phyloP scores from a whole-genome alignment of 2,797 vertebrate genomes.

The Xenentodon cancila region DNA sequence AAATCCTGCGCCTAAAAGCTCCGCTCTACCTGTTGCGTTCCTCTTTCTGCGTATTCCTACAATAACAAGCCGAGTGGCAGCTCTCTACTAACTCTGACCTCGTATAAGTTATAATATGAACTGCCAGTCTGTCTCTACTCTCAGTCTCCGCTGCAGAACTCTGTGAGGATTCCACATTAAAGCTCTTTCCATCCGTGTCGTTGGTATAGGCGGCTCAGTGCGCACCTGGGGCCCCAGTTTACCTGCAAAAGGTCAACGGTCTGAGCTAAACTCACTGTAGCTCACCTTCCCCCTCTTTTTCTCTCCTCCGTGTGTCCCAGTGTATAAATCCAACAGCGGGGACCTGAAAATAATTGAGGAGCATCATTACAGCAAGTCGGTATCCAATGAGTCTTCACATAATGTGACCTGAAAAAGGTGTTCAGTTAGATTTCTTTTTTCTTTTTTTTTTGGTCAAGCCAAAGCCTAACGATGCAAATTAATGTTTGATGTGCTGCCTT shows the following conservation, averaged over 20 bases:
- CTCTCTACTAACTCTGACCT: constrained; percentile 48
- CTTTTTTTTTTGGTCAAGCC: too few species aligned
- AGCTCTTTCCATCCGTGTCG: constrained; percentile 83
- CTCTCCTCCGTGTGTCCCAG: constrained; percentile 50
- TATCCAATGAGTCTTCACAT: neutral
- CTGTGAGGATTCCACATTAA: constrained; percentile 79
- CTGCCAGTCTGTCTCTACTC: constrained; percentile 83
- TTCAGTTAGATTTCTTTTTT: too few species aligned
- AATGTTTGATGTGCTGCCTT: neutral
- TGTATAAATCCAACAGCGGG: constrained; percentile 34
- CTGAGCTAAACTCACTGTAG: constrained; percentile 56
- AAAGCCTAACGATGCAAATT: too few species aligned
- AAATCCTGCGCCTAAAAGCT: constrained; percentile 33
- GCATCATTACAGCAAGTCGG: constrained; percentile 18
- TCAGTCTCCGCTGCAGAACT: constrained; percentile 80
- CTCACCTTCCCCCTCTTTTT: constrained; percentile 40
- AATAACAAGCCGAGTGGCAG: constrained; percentile 38
- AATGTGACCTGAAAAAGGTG: neutral
- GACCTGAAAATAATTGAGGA: constrained; percentile 61
- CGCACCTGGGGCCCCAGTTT: constrained; percentile 77
- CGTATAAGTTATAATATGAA: constrained; percentile 79
- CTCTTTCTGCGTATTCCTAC: constrained; percentile 30
- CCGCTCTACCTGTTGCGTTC: constrained; percentile 30
- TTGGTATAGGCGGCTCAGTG: constrained; percentile 75
- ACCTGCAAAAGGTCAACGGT: constrained; percentile 60